phyloP scores from a whole-genome alignment of 2,113 vertebrate species.

The Cyprinodon tularosa region DNA sequence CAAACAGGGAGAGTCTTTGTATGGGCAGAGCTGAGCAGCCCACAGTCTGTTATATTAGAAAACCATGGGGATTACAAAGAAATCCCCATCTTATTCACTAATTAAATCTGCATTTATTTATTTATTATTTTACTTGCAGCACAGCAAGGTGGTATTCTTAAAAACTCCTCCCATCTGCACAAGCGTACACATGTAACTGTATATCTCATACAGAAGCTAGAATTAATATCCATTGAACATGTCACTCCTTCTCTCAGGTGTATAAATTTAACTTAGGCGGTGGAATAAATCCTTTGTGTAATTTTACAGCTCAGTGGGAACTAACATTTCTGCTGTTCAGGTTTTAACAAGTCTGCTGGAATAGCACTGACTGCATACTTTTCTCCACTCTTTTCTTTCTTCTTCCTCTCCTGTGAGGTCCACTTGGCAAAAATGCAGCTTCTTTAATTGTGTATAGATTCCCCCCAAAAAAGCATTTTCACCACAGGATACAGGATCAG shows the following conservation, averaged over 20 bases:
- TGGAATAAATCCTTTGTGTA: conserved; percentile 43
- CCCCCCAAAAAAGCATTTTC: conserved; percentile 25
- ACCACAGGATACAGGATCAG: conserved; percentile 46
- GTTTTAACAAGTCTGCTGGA: conserved; percentile 74
- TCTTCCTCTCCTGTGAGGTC: conserved; percentile 32
- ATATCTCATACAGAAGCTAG: neutral
- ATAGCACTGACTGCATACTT: conserved; percentile 47
- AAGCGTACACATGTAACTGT: neutral
- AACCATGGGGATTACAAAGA: conserved; percentile 44
- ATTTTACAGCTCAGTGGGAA: conserved; percentile 47
- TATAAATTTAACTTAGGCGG: conserved; percentile 52
- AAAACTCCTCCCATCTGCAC: conserved; percentile 3
- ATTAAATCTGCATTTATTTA: conserved; percentile 37
- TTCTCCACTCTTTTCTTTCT: conserved; percentile 36
- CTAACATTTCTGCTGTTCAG: conserved; percentile 55
- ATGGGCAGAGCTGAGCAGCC: conserved; percentile 45
- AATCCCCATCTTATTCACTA: conserved; percentile 11
- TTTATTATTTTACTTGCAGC: conserved; percentile 13
- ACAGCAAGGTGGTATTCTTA: conserved; percentile 12
- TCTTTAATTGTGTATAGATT: conserved; percentile 17
- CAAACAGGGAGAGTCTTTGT: conserved; percentile 73
- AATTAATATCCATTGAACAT: conserved; percentile 3
- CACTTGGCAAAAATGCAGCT: conserved; percentile 7
- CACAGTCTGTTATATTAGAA: conserved; percentile 57
- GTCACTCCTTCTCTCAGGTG: conserved; percentile 47